Conservation (phyloP, 2,888 invertebrate species). For the Aleiodes leptofemur region DNA sequence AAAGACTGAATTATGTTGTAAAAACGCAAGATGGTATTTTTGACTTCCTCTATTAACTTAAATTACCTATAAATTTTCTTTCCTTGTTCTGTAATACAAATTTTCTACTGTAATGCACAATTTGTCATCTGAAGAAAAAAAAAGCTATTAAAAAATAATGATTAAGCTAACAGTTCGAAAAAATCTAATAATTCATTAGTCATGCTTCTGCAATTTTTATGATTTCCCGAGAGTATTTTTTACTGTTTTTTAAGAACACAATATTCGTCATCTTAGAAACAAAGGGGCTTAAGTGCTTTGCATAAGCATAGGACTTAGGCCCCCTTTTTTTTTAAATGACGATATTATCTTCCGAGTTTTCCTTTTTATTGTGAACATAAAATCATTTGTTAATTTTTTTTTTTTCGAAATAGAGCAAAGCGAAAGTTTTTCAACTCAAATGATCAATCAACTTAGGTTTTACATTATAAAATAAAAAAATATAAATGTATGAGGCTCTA, state of each 20-base stretch:
- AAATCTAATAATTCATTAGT: conserved; percentile 10
- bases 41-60: background rate
- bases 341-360: no score
- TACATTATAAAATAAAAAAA: background rate
- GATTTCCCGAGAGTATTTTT: background rate
- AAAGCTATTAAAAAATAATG: background rate
- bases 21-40: background rate
- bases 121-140: conserved; percentile 1
- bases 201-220: background rate
- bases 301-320: no score
- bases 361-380: no score
- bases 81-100: background rate
- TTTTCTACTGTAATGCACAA: background rate
- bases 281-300: no score
- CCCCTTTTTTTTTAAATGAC: no score
- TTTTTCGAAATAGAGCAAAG: background rate
- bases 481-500: no score
- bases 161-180: background rate
- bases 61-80: background rate
- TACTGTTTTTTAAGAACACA: background rate
- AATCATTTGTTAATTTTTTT: background rate
- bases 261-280: background rate
- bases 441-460: background rate
- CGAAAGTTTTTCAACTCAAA: background rate
- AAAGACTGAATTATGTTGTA: conserved; percentile 8